Conservation (phyloP, 2,888 invertebrate species). For the Eupithecia centaureata region DNA sequence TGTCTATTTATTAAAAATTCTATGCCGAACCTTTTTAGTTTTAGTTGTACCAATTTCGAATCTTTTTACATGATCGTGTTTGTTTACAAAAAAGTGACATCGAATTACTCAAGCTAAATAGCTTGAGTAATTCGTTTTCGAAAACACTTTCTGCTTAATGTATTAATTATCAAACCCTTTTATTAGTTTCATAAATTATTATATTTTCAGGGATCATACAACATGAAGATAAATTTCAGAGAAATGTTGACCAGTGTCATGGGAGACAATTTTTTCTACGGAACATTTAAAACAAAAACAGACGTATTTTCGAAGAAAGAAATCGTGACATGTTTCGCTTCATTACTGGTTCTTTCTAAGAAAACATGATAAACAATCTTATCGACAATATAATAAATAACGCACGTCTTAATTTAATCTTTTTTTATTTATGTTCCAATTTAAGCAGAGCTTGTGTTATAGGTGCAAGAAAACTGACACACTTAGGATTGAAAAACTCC, state of each 20-base stretch:
- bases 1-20: no score
- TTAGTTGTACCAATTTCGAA: no score
- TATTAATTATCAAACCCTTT: neutral
- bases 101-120: no score
- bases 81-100: no score
- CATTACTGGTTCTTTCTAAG: neutral
- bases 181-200: neutral
- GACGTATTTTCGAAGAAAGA: neutral
- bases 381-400: constrained; percentile 1
- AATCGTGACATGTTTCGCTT: neutral
- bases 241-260: neutral
- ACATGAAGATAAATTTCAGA: neutral
- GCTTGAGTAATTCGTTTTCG: no score
- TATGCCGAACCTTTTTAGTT: no score
- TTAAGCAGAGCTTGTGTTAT: no score
- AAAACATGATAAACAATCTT: neutral
- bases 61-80: no score
- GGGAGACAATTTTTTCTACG: constrained; percentile 9
- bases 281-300: neutral
- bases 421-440: no score
- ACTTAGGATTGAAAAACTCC: no score
- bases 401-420: neutral
- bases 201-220: constrained; percentile 9
- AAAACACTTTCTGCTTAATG: neutral
- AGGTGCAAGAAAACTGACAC: no score